These are phyloP conservation scores for Protonemura montana DNA, from an alignment of 2,888 invertebrate species.

Conservation along the genomic window DNA sequence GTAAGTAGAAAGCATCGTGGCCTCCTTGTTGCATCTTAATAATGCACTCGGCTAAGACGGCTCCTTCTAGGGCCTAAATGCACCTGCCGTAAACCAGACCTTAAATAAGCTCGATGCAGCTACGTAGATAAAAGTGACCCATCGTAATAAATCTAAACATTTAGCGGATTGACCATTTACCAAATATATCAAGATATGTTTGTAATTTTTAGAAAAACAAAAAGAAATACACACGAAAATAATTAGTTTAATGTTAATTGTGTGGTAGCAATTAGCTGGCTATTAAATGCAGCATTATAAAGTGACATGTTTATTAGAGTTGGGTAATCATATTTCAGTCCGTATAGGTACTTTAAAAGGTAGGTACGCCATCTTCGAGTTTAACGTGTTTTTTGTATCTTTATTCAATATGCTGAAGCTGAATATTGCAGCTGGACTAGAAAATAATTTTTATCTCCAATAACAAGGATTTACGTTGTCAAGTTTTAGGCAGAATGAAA, in stretches of 20 bases:
- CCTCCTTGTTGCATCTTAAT: not conserved
- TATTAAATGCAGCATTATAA: not conserved
- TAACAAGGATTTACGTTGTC: not conserved
- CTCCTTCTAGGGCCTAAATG: slow-evolving; percentile 4
- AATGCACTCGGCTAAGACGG: not conserved
- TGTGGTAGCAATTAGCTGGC: not conserved
- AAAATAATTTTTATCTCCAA: not conserved
- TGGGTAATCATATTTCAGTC: not conserved
- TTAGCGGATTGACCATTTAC: not conserved
- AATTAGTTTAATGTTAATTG: not conserved
- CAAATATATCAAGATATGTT: not conserved
- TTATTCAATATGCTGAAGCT: not conserved
- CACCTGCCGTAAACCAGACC: not conserved
- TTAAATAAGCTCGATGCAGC: slow-evolving; percentile 7
- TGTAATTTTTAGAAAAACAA: not conserved
- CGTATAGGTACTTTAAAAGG: too few species aligned
- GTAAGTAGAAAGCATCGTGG: not conserved
- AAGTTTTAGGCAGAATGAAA: not conserved
- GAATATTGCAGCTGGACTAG: not conserved
- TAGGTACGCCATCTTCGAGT: not conserved
- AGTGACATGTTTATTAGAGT: not conserved
- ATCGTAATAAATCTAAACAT: slow-evolving; percentile 7
- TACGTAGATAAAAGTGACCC: not conserved
- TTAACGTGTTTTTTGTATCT: not conserved
- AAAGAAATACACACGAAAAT: not conserved